Percentiles rank a stretch among this genome's conserved stretches.
phyloP scores from a whole-genome alignment of 2,797 vertebrate genomes.

The Acomys russatus region DNA sequence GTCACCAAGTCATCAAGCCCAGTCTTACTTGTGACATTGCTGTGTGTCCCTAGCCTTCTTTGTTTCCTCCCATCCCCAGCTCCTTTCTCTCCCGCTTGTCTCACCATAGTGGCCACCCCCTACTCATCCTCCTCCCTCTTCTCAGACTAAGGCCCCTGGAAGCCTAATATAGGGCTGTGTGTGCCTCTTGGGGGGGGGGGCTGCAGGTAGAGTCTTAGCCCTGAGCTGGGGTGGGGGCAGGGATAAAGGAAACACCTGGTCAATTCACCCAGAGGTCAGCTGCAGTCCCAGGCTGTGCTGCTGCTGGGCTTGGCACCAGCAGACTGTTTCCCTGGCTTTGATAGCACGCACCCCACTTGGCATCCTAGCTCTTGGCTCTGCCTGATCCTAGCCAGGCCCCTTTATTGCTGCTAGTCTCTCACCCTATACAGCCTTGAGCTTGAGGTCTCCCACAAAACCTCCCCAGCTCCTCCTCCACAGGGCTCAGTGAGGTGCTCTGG shows the following conservation, averaged over 20 bases:
- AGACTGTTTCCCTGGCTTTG: background rate
- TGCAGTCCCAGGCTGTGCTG: background rate
- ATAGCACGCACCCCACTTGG: background rate
- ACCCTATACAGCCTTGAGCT: background rate
- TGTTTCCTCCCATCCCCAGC: background rate
- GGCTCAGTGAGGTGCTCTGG: background rate
- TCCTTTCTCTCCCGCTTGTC: background rate
- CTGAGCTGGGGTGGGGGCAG: background rate
- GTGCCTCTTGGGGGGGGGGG: background rate
- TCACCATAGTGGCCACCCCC: background rate
- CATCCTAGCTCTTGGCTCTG: background rate
- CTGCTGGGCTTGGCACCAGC: background rate
- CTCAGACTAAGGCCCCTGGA: background rate
- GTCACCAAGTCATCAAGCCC: slow-evolving; percentile 64
- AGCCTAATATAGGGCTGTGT: background rate
- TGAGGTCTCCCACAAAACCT: background rate
- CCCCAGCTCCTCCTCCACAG: background rate
- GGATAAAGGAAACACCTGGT: background rate
- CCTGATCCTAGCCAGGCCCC: background rate
- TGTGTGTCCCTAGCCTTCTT: slow-evolving; percentile 24
- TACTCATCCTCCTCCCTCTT: background rate
- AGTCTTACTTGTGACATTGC: slow-evolving; percentile 64
- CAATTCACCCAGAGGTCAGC: background rate
- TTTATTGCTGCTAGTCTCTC: background rate
- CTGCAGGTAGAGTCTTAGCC: background rate